Evolutionary conservation across 2,888 invertebrate genomes (phyloP).

Genomic region (Morpho deidamia): DNA sequence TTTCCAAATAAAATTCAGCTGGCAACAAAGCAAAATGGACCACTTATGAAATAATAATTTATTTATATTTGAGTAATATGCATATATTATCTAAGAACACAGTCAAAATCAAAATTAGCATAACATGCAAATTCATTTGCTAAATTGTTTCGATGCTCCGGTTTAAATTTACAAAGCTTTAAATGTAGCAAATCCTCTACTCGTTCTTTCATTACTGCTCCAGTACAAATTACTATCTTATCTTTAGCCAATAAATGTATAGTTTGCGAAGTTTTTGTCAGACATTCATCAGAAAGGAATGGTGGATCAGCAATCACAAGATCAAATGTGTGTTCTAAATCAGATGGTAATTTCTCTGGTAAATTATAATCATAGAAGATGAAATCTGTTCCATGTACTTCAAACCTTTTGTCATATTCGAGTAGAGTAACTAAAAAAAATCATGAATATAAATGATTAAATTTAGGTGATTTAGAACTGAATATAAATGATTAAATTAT

Average conservation of each 20-base stretch:
- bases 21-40: too few relatives aligned
- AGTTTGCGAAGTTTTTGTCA: slow-evolving; percentile 88
- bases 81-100: slow-evolving; percentile 41
- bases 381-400: slow-evolving; percentile 87
- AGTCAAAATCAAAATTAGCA: slow-evolving; percentile 89
- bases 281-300: slow-evolving; percentile 94
- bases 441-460: not conserved
- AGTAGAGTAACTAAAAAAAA: slow-evolving; percentile 81
- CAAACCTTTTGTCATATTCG: slow-evolving; percentile 92
- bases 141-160: slow-evolving; percentile 91
- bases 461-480: not conserved
- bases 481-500: too few relatives aligned
- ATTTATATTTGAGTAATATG: too few relatives aligned
- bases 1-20: too few relatives aligned
- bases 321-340: slow-evolving; percentile 82
- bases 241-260: slow-evolving; percentile 85
- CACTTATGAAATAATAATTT: not conserved
- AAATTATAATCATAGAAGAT: slow-evolving; percentile 92
- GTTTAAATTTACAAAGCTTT: slow-evolving; percentile 83
- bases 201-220: slow-evolving; percentile 87
- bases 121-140: slow-evolving; percentile 96
- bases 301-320: slow-evolving; percentile 96
- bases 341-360: slow-evolving; percentile 82
- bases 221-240: slow-evolving; percentile 92
- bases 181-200: slow-evolving; percentile 81